Conservation (phyloP, 1,140 invertebrate species). For the Bombus huntii region DNA sequence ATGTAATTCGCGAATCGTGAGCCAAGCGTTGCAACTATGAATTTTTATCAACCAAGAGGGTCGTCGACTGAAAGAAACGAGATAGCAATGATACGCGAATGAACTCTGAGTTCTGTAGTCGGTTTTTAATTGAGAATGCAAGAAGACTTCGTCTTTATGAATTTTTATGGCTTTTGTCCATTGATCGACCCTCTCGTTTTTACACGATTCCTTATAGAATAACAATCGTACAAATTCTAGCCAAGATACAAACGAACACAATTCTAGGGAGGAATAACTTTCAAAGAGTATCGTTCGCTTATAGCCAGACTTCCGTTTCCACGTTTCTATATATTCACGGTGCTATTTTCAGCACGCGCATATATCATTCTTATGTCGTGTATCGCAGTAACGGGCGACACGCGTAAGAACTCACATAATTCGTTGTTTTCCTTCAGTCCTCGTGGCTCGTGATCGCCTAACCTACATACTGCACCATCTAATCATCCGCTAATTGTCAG, state of each 20-base stretch:
- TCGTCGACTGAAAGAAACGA: not conserved
- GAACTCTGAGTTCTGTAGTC: not conserved
- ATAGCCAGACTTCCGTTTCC: not conserved
- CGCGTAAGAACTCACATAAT: not conserved
- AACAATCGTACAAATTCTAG: not conserved
- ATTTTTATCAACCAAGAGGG: constrained; percentile 6
- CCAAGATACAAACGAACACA: not conserved
- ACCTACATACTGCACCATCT: constrained; percentile 53
- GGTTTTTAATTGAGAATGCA: not conserved
- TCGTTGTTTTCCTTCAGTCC: not conserved
- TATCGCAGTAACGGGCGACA: constrained; percentile 5
- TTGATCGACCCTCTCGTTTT: not conserved
- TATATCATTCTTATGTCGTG: constrained; percentile 16
- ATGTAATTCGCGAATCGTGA: constrained; percentile 36
- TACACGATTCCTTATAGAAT: not conserved
- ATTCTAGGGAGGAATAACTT: not conserved
- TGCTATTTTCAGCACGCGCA: not conserved
- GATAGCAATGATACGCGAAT: not conserved
- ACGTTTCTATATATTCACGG: not conserved
- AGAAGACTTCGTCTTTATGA: not conserved
- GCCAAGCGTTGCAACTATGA: not conserved
- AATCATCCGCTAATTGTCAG: constrained; percentile 53
- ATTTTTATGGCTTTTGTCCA: not conserved
- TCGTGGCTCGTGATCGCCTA: constrained; percentile 4
- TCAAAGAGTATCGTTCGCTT: not conserved